Conservation (phyloP, 2,113 vertebrate genomes). For the Dipodomys spectabilis region DNA sequence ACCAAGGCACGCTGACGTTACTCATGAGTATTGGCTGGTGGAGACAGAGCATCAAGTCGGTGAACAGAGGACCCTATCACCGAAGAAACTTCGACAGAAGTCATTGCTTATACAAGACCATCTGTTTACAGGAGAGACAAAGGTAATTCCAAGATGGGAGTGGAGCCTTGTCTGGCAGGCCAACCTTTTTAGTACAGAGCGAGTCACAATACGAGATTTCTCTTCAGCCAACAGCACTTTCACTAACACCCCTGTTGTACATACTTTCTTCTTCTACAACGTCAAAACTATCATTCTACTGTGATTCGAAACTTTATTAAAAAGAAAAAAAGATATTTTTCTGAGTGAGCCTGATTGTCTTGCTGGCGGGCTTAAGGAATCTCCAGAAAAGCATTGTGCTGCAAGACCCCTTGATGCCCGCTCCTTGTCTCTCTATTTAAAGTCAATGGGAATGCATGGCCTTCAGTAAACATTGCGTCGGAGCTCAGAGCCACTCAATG, state of each 20-base stretch:
- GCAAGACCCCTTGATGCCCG: background rate
- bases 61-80: too few species aligned
- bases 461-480: background rate
- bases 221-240: background rate
- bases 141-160: background rate
- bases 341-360: background rate
- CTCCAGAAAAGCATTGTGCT: background rate
- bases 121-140: background rate
- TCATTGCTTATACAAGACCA: background rate
- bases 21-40: background rate
- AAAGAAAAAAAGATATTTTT: background rate
- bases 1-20: too few species aligned
- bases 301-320: background rate
- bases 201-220: rapidly evolving
- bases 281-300: background rate
- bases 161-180: background rate
- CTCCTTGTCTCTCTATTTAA: background rate
- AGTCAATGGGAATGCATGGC: background rate
- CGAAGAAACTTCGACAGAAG: background rate
- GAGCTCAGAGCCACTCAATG: background rate
- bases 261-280: background rate
- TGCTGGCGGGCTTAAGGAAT: background rate
- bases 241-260: background rate
- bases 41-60: background rate
- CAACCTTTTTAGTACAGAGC: background rate